Evolutionary conservation across 2,797 vertebrate species (phyloP), one percentile per base, ranked within the genome.

Genomic region (Chelon auratus): DNA sequence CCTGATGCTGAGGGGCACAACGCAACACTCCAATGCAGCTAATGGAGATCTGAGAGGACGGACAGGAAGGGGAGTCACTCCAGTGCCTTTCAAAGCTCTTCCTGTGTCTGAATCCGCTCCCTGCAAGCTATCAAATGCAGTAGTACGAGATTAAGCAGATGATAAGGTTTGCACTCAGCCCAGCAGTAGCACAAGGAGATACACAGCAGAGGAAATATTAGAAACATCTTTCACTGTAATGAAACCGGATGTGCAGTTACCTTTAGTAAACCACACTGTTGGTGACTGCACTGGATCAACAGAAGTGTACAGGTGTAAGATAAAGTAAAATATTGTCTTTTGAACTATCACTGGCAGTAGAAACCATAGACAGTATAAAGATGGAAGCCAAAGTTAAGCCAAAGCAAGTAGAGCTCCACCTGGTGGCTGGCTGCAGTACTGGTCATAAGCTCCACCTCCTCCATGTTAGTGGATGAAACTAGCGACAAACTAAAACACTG

Each of bases 11-110:
- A 78, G 57, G 48, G 62, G 64, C 42, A 14, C 37, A 83, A 70
- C 58, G 78, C 64, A 75, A 57, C 72, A 72, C 69, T 68, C 30
- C 30, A 33, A 33, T 58, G 65, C 33, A 81, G 59, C 52, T 83
- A 76, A 87, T 83, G 73, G 83, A 81, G 72, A 90, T 78, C 54
- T 73, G 53, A 76, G 74, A 72, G 76, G 67, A 81, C 2, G 14
- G 67, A 72, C 17, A 9, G 63, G 73, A 84, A 87, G 45, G 51
- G 55, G 60, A 86, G 59, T 75, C 60, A 62, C 69, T 81, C 42
- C 67, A 51, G 43, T 55, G 37, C 48, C 72, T 84, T 75, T 80
- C 65, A 83, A 64, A 70, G 62, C 63, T 72, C 52, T 68, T 80
- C 58, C 62, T 64, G 59, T 74, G 75, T 63, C 72, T 67, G 47